Evolutionary conservation across 2,113 vertebrate species (phyloP).

Genomic region (Anoura caudifer): DNA sequence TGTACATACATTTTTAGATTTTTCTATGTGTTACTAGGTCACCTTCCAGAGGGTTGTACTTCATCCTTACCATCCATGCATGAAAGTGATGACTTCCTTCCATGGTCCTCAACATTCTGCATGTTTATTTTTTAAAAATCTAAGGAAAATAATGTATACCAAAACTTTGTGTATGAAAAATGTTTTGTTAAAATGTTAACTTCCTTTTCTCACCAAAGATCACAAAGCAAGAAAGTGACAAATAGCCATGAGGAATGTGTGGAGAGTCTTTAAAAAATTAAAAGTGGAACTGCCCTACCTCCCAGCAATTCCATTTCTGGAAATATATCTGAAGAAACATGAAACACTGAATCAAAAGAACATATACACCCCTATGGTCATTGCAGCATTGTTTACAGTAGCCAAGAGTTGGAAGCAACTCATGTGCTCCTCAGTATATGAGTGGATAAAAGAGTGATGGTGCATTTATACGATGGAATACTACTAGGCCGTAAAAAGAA

Average conservation of each 20-base stretch:
- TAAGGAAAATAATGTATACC: neutral
- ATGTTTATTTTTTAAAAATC: neutral
- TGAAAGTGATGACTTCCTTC: neutral
- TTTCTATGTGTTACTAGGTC: neutral
- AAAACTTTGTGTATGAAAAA: neutral
- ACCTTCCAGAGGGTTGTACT: neutral
- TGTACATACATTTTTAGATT: neutral
- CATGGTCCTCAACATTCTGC: neutral
- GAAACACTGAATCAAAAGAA: no score
- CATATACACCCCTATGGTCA: no score
- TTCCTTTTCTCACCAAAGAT: neutral
- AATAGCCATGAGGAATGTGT: neutral
- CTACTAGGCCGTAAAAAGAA: neutral
- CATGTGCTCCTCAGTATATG: no score
- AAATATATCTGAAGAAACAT: neutral
- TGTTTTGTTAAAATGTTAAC: neutral
- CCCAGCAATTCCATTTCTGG: neutral
- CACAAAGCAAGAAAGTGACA: neutral
- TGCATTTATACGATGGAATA: neutral
- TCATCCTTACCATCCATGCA: neutral
- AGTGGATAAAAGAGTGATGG: neutral
- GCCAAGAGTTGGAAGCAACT: no score
- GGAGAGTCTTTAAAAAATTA: neutral
- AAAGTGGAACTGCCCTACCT: neutral
- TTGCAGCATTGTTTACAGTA: no score